phyloP scores from a whole-genome alignment of 1,140 invertebrate species.

The Drosophila pruinosa region DNA sequence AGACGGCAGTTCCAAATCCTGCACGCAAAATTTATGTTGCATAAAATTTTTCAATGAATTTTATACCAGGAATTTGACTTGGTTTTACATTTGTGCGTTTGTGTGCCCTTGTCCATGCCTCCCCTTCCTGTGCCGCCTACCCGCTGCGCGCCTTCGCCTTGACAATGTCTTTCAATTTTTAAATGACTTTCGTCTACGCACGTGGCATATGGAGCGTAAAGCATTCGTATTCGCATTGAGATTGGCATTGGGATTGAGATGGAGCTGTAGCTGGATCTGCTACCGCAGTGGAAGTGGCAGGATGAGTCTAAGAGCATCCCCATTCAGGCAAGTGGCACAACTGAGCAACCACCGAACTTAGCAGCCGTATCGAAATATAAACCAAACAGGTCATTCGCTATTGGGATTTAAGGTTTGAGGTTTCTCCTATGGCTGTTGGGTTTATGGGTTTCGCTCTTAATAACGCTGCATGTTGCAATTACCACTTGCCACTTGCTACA shows the following conservation, averaged over 20 bases:
- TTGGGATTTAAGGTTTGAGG: constrained; percentile 12
- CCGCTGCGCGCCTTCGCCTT: neutral
- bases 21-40: constrained; percentile 79
- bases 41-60: constrained; percentile 81
- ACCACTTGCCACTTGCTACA: neutral
- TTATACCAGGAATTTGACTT: constrained; percentile 76
- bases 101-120: neutral
- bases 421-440: neutral
- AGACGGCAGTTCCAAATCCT: constrained; percentile 60
- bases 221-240: constrained; percentile 49
- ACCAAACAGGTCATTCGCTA: constrained; percentile 36
- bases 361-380: constrained; percentile 48
- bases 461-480: constrained; percentile 28
- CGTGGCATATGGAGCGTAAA: constrained; percentile 80
- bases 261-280: too few relatives aligned
- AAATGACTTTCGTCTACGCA: constrained; percentile 69
- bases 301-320: too few relatives aligned
- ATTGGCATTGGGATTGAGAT: constrained; percentile 17
- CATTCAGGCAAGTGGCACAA: neutral
- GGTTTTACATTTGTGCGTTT: constrained; percentile 49
- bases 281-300: too few relatives aligned
- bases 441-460: neutral
- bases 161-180: constrained; percentile 64
- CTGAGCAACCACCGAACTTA: constrained; percentile 29
- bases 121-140: neutral